phyloP scores from a whole-genome alignment of 2,888 invertebrate genomes.

The Harpalus rubripes region DNA sequence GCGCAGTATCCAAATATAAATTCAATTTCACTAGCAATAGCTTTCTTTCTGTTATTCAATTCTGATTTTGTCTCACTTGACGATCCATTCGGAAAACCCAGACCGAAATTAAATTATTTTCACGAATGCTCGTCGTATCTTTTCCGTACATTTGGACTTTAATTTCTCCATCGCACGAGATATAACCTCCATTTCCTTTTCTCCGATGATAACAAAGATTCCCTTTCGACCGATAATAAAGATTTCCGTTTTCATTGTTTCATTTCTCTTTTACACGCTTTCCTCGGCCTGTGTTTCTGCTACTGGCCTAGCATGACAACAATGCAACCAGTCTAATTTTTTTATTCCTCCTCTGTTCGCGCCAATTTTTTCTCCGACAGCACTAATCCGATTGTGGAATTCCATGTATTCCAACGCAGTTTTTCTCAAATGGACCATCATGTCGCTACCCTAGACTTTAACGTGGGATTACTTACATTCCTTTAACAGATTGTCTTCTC shows the following conservation, averaged over 20 bases:
- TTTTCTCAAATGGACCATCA: background rate
- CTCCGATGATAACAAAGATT: slow-evolving; percentile 58
- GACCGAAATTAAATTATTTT: slow-evolving; percentile 58
- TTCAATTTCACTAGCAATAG: slow-evolving; percentile 5
- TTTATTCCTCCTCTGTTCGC: slow-evolving; percentile 28
- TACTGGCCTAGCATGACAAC: slow-evolving; percentile 14
- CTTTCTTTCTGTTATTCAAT: slow-evolving; percentile 51
- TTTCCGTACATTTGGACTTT: slow-evolving; percentile 58
- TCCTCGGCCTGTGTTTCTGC: slow-evolving; percentile 18
- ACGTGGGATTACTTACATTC: background rate
- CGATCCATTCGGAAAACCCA: slow-evolving; percentile 53
- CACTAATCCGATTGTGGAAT: slow-evolving; percentile 44
- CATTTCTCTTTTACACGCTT: slow-evolving; percentile 57
- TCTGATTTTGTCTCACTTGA: slow-evolving; percentile 53
- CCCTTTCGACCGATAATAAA: slow-evolving; percentile 54
- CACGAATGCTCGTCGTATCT: slow-evolving; percentile 54
- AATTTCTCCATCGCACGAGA: slow-evolving; percentile 57
- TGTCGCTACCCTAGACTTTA: background rate
- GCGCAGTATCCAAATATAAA: slow-evolving; percentile 34
- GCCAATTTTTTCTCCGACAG: slow-evolving; percentile 23
- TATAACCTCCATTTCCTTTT: slow-evolving; percentile 61
- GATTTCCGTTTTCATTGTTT: slow-evolving; percentile 53
- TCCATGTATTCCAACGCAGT: slow-evolving; percentile 7
- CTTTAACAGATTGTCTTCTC: background rate
- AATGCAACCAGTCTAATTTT: slow-evolving; percentile 33